These are phyloP conservation scores for Eudasyphora cyanicolor DNA, from an alignment of 2,888 invertebrate genomes.

Conservation along the genomic window DNA sequence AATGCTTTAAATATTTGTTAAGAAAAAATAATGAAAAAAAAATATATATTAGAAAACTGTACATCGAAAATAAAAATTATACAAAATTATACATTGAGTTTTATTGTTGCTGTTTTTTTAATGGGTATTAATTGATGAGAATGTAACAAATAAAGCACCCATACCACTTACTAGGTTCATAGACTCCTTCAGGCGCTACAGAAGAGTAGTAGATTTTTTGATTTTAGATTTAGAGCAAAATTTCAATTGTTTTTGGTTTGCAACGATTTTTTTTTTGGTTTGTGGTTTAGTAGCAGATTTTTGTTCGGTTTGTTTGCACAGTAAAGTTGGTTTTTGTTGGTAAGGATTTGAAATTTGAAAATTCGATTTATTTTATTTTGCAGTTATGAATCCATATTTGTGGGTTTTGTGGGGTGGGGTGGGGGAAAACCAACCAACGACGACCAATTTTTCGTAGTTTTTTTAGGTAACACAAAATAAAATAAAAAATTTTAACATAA, in stretches of 20 bases:
- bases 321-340: conserved; percentile 37
- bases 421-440: conserved; percentile 52
- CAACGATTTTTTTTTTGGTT: conserved; percentile 29
- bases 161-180: conserved; percentile 81
- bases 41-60: conserved; percentile 28
- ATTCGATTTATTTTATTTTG: conserved; percentile 36
- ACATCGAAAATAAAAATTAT: conserved; percentile 52
- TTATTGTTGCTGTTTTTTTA: conserved; percentile 14
- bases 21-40: conserved; percentile 19
- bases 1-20: conserved; percentile 17
- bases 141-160: conserved; percentile 79
- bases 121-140: conserved; percentile 65
- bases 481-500: conserved; percentile 64
- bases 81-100: conserved; percentile 51
- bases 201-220: conserved; percentile 68
- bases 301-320: background rate
- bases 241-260: conserved; percentile 30
- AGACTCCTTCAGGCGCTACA: conserved; percentile 79
- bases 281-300: conserved; percentile 17
- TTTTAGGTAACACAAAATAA: conserved; percentile 38
- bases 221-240: conserved; percentile 64
- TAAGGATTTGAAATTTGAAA: conserved; percentile 9
- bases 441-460: conserved; percentile 38
- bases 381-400: conserved; percentile 49
- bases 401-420: no score